Conservation (phyloP, 2,888 invertebrate genomes). For the Idaea straminata region DNA sequence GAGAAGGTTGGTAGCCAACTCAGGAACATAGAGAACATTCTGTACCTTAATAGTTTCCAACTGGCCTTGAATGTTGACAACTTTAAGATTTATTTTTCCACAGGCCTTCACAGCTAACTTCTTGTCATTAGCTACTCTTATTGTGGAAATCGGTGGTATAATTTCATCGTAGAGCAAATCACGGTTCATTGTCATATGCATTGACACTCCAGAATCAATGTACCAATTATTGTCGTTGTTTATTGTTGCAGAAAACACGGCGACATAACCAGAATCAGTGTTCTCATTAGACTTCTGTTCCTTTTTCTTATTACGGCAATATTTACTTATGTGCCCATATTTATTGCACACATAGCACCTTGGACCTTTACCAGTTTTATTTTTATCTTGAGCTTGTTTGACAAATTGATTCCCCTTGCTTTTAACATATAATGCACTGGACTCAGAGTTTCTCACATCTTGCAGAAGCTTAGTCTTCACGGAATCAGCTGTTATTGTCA, state of each 20-base stretch:
- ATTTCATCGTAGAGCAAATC: conserved; percentile 6
- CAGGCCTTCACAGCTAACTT: conserved; percentile 5
- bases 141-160: background rate
- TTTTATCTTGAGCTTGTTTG: background rate
- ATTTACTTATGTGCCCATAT: conserved; percentile 6
- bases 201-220: background rate
- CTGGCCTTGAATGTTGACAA: too few relatives aligned
- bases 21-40: conserved; percentile 17
- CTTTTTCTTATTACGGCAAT: conserved; percentile 5
- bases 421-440: conserved; percentile 11
- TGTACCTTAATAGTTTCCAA: conserved; percentile 14
- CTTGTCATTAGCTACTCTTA: background rate
- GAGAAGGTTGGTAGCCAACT: conserved; percentile 12
- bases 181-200: conserved; percentile 7
- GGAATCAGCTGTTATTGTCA: conserved; percentile 9
- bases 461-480: conserved; percentile 7
- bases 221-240: too few relatives aligned
- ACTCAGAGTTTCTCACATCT: conserved; percentile 6
- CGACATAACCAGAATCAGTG: too few relatives aligned
- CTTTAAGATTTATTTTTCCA: conserved; percentile 14
- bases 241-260: too few relatives aligned
- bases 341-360: conserved; percentile 8
- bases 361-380: conserved; percentile 1
- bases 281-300: too few relatives aligned
- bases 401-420: background rate